Evolutionary conservation across 2,113 vertebrate species (phyloP).

Genomic region (Panthera tigris): DNA sequence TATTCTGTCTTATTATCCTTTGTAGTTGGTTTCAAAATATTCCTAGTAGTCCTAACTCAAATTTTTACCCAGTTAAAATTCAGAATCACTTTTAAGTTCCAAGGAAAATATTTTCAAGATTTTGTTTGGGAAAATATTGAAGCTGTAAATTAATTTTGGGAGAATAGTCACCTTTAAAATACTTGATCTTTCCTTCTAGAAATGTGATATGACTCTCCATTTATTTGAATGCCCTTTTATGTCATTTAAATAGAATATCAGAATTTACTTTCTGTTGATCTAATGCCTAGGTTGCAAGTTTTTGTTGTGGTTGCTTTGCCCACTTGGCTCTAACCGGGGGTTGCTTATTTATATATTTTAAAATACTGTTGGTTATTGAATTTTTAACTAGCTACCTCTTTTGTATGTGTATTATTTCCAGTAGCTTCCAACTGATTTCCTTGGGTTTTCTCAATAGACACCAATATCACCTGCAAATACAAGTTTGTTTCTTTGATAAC

Average conservation of each 20-base stretch:
- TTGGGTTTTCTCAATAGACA: background rate
- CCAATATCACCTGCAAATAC: background rate
- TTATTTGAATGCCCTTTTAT: background rate
- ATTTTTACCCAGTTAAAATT: conserved; percentile 13
- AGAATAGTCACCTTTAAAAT: conserved; percentile 13
- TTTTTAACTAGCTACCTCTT: background rate
- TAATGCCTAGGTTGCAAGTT: background rate
- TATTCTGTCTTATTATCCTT: background rate
- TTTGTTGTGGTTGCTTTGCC: background rate
- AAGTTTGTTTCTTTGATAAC: background rate
- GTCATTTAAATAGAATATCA: background rate
- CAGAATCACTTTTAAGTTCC: conserved; percentile 24
- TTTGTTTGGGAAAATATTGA: conserved; percentile 13
- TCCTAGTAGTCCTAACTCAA: background rate
- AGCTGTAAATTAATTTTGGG: background rate
- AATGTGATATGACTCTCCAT: background rate
- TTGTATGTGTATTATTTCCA: background rate
- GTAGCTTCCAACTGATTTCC: background rate
- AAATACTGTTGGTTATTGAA: background rate
- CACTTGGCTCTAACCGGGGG: background rate
- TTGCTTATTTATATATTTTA: background rate
- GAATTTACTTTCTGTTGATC: background rate
- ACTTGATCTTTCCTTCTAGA: background rate
- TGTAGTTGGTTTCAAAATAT: conserved; percentile 36
- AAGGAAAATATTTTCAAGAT: conserved; percentile 33